Percentiles rank a stretch among this genome's conserved stretches.
Conservation (phyloP, 1,140 invertebrate genomes). For the Heliconius melpomene region DNA sequence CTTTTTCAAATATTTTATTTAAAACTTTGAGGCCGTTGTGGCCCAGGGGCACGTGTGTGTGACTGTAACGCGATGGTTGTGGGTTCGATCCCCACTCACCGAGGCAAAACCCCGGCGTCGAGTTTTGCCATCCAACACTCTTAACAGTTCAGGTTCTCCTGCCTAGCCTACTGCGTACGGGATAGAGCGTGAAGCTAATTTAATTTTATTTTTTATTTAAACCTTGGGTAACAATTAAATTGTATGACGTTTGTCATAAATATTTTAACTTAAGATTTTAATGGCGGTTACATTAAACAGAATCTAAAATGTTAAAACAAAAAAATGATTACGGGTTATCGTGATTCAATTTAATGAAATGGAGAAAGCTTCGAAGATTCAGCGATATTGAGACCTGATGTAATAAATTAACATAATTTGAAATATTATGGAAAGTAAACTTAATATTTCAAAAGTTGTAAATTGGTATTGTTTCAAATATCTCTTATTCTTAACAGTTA, state of each 20-base stretch:
- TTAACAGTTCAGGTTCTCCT: too few species aligned
- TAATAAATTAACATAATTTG: constrained; percentile 10
- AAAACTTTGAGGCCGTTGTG: too few species aligned
- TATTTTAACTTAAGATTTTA: neutral
- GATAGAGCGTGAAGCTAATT: too few species aligned
- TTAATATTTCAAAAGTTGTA: constrained; percentile 1
- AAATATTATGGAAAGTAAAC: constrained; percentile 1
- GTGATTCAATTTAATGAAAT: constrained; percentile 5
- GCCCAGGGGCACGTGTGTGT: too few species aligned
- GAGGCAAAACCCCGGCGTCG: too few species aligned
- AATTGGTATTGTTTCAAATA: neutral
- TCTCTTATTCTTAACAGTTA: neutral
- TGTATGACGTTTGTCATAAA: too few species aligned
- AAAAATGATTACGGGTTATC: neutral
- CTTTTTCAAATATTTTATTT: neutral
- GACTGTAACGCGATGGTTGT: too few species aligned
- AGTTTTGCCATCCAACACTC: too few species aligned
- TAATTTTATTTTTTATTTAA: too few species aligned
- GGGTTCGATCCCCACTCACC: too few species aligned
- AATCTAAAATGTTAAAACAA: neutral
- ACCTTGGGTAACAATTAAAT: too few species aligned
- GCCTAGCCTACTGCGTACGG: too few species aligned
- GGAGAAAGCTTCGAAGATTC: constrained; percentile 10
- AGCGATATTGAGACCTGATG: constrained; percentile 15
- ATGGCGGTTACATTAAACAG: neutral